Evolutionary conservation across 1,140 invertebrate genomes (phyloP), one percentile per base, ranked within the genome.

Genomic region (Andricus grossulariae): DNA sequence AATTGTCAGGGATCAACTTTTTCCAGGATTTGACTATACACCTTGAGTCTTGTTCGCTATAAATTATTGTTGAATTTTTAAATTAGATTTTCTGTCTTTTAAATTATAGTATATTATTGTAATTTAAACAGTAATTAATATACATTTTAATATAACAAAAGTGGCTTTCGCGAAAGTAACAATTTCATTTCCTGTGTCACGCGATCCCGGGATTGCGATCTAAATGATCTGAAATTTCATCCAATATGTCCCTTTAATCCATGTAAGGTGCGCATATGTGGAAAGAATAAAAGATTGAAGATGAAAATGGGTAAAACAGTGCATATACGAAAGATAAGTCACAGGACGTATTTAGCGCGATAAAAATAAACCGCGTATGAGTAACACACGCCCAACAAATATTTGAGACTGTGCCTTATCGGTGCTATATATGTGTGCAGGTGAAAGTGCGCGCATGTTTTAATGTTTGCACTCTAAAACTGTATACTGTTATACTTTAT

Each of bases 291-390:
- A 18, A 13, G 50, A 8, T 45, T 54, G 55, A 25, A 71, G 72
- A 74, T 66, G 50, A 54, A 73, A 77, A 73, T 81, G 73, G 70
- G 79, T 71, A 79, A 57, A 77, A 74, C 21, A 77, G 76, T 32
- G 50, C 50, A 52, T 73, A 73, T 55, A 55, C 45, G 18, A 19
- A 55, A 80, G 79, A 80, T 77, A 80, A 77, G 72, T 73, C 32
- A 19, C 21, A 70, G 39, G 54, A 55, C 71, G 73, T 73, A 77
- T 75, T 80, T 77, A 80, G 73, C 50, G 75, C 72, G 73, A 80
- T 76, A 76, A 77, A 80, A 77, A 75, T 73, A 80, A 52, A 75
- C 54, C 21, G 32, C 60, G 70, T 54, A 66, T 80, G 66, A 66
- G 60, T 66, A 66, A 21, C 21, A 15, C 21, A 66, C 57, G 13